These are phyloP conservation scores for Phalloptychus januarius DNA, from an alignment of 2,797 vertebrate species.

Conservation along the genomic window DNA sequence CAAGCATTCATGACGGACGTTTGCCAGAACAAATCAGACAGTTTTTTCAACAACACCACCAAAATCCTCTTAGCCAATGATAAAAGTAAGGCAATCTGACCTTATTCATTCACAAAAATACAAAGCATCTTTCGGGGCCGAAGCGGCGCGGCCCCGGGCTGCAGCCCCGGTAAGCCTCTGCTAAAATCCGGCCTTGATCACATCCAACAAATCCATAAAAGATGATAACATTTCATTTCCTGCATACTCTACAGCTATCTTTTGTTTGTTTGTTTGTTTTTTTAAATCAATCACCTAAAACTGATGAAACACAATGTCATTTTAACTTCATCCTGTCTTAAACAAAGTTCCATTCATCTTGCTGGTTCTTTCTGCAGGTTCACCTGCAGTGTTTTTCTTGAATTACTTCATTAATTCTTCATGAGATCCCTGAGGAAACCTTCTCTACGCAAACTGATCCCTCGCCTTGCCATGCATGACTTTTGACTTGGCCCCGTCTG, in stretches of 20 bases:
- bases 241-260: neutral
- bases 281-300: neutral
- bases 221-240: neutral
- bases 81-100: no score
- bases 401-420: conserved; percentile 49
- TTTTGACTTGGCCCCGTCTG: conserved; percentile 40
- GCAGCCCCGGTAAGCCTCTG: no score
- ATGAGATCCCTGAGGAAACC: conserved; percentile 74
- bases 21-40: no score
- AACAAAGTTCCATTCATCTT: conserved; percentile 1
- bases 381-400: conserved; percentile 41
- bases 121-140: no score
- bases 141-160: no score
- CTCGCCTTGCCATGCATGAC: conserved; percentile 32
- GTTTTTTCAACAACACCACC: no score
- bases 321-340: neutral
- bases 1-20: no score
- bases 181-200: no score
- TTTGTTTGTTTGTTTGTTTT: neutral
- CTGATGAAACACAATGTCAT: neutral
- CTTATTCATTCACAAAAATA: no score
- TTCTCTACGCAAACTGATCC: conserved; percentile 22
- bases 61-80: no score
- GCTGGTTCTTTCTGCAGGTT: conserved; percentile 42
- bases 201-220: neutral